Conservation (phyloP, 2,888 invertebrate genomes). For the Theodoxus fluviatilis region DNA sequence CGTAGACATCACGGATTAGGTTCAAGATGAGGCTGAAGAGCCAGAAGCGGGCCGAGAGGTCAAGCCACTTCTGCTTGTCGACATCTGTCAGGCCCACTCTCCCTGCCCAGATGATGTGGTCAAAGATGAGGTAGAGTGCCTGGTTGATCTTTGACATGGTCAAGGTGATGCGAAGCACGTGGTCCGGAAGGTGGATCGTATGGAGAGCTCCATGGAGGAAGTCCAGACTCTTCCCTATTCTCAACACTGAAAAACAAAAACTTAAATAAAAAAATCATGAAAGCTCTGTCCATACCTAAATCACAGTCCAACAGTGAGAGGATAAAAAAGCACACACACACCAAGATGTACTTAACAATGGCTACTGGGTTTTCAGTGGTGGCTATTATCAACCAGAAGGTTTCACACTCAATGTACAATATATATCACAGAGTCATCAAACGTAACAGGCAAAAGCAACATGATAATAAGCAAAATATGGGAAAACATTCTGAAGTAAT, state of each 20-base stretch:
- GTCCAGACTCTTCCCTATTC: constrained; percentile 85
- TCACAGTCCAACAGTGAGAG: background rate
- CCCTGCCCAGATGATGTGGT: constrained; percentile 86
- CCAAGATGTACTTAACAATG: too few species aligned
- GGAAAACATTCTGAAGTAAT: too few species aligned
- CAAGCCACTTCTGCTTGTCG: constrained; percentile 79
- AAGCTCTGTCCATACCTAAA: background rate
- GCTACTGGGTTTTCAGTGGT: too few species aligned
- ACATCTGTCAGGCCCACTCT: constrained; percentile 67
- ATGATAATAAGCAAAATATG: too few species aligned
- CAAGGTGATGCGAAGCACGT: constrained; percentile 75
- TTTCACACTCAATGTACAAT: too few species aligned
- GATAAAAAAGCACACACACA: too few species aligned
- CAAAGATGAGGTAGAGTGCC: constrained; percentile 81
- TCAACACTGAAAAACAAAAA: constrained; percentile 73
- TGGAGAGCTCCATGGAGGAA: constrained; percentile 78
- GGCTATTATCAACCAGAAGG: too few species aligned
- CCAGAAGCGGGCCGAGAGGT: constrained; percentile 76
- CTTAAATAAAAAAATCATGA: constrained; percentile 9
- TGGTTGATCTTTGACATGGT: constrained; percentile 82
- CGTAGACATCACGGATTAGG: constrained; percentile 83
- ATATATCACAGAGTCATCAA: too few species aligned
- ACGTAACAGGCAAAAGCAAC: too few species aligned
- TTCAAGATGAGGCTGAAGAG: constrained; percentile 82
- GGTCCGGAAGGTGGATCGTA: constrained; percentile 77